Evolutionary conservation across 2,888 invertebrate species (phyloP).

Genomic region (Archaeoteleia sp.): DNA sequence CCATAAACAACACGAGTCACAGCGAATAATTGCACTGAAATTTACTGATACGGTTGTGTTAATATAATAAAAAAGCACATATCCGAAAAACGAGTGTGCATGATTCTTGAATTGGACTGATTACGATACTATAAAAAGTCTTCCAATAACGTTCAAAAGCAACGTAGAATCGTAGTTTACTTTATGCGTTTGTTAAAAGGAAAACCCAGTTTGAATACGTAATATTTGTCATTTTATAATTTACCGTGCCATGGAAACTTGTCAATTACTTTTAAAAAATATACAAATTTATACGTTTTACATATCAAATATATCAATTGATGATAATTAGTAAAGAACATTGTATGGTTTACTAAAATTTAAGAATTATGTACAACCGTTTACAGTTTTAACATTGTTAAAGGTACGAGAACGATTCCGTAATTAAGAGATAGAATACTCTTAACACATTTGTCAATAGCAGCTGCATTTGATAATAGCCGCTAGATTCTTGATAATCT

Average conservation of each 20-base stretch:
- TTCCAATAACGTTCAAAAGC: slow-evolving; percentile 26
- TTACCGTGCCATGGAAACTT: not conserved
- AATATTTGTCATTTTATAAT: not conserved
- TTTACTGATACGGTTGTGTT: slow-evolving; percentile 12
- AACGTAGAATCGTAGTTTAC: not conserved
- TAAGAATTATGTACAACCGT: slow-evolving; percentile 48
- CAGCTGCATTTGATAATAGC: slow-evolving; percentile 24
- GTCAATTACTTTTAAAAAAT: slow-evolving; percentile 17
- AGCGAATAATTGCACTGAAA: slow-evolving; percentile 23
- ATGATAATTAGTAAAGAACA: not conserved
- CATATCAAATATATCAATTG: slow-evolving; percentile 36
- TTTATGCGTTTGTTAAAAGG: not conserved
- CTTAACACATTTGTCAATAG: slow-evolving; percentile 27
- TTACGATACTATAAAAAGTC: slow-evolving; percentile 17
- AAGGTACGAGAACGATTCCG: slow-evolving; percentile 17
- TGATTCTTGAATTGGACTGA: slow-evolving; percentile 30
- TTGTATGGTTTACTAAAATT: slow-evolving; percentile 17
- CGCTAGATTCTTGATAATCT: slow-evolving; percentile 35
- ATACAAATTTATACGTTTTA: slow-evolving; percentile 3
- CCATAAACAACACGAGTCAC: slow-evolving; percentile 16
- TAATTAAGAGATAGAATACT: slow-evolving; percentile 17
- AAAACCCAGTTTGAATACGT: not conserved
- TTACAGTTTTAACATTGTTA: slow-evolving; percentile 17
- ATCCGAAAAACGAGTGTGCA: slow-evolving; percentile 35
- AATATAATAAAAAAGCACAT: slow-evolving; percentile 21